Percentiles rank a stretch among this genome's conserved stretches.
These are phyloP conservation scores for Sebastes itinus DNA, from an alignment of 2,797 vertebrate species.

Conservation along the genomic window DNA sequence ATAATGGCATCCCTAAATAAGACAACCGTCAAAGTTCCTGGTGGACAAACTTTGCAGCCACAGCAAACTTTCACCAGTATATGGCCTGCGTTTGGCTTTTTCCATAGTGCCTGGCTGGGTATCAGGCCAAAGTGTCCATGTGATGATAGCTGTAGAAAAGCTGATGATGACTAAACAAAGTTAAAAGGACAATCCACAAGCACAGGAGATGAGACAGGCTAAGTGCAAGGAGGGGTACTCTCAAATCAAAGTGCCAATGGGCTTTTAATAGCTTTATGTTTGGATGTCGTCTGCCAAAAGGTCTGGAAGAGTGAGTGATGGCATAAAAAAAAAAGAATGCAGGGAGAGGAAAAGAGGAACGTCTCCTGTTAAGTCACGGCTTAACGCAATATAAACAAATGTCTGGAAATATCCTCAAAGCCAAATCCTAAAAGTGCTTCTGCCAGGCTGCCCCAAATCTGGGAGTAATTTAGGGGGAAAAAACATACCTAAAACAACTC, in stretches of 20 bases:
- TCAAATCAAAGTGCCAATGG: constrained; percentile 41
- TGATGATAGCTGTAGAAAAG: constrained; percentile 19
- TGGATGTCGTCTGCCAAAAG: constrained; percentile 7
- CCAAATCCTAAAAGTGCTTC: constrained; percentile 57
- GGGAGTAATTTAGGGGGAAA: not conserved
- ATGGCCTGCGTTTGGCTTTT: not conserved
- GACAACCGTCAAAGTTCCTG: not conserved
- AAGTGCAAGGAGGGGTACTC: constrained; percentile 42
- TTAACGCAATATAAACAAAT: constrained; percentile 48
- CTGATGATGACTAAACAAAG: constrained; percentile 34
- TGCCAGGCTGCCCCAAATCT: constrained; percentile 26
- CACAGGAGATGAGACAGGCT: constrained; percentile 17
- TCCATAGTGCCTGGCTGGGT: not conserved
- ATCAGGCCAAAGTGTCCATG: not conserved
- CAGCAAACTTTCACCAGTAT: not conserved
- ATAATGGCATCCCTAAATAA: too few species aligned
- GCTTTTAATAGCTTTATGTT: constrained; percentile 63
- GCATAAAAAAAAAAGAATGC: not conserved
- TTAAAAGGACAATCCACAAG: constrained; percentile 23
- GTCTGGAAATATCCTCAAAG: constrained; percentile 52
- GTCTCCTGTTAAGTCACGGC: constrained; percentile 36
- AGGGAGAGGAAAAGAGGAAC: not conserved
- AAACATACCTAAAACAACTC: not conserved
- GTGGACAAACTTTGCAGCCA: not conserved
- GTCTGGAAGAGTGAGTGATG: constrained; percentile 30